phyloP scores from a whole-genome alignment of 1,140 invertebrate genomes.

The Nasonia longicornis region DNA sequence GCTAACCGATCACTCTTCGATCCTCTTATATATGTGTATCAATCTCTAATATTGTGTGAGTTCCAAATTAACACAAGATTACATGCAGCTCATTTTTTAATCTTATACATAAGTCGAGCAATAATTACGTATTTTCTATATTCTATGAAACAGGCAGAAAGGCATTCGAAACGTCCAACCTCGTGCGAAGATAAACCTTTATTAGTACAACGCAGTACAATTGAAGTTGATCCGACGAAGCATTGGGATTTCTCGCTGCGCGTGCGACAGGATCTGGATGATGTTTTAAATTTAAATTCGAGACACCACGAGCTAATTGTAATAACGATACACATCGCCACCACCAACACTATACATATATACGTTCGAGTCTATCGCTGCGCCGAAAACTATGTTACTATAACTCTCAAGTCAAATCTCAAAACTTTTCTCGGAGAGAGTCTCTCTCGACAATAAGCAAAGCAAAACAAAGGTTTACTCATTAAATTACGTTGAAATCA shows the following conservation, averaged over 20 bases:
- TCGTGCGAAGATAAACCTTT: constrained; percentile 10
- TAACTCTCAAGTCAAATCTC: not conserved
- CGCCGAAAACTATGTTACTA: not conserved
- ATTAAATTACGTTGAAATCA: not conserved
- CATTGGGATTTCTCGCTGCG: constrained; percentile 6
- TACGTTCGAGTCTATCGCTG: not conserved
- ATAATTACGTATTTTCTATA: too few species aligned
- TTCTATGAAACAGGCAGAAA: not conserved
- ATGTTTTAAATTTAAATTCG: not conserved
- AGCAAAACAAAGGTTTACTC: not conserved
- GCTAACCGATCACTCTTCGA: not conserved
- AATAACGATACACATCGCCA: not conserved
- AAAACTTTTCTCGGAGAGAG: not conserved
- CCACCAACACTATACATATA: not conserved
- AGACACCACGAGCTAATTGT: not conserved
- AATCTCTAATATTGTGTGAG: not conserved
- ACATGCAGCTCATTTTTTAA: too few species aligned
- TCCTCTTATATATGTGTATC: too few species aligned
- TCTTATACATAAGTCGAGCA: too few species aligned
- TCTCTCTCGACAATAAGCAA: constrained; percentile 10
- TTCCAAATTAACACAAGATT: too few species aligned
- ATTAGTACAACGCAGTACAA: constrained; percentile 28
- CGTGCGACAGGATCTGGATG: not conserved
- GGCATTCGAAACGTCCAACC: constrained; percentile 12
- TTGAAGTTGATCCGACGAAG: not conserved